Evolutionary conservation across 2,888 invertebrate genomes (phyloP).

Genomic region (Hyposoter didymator): DNA sequence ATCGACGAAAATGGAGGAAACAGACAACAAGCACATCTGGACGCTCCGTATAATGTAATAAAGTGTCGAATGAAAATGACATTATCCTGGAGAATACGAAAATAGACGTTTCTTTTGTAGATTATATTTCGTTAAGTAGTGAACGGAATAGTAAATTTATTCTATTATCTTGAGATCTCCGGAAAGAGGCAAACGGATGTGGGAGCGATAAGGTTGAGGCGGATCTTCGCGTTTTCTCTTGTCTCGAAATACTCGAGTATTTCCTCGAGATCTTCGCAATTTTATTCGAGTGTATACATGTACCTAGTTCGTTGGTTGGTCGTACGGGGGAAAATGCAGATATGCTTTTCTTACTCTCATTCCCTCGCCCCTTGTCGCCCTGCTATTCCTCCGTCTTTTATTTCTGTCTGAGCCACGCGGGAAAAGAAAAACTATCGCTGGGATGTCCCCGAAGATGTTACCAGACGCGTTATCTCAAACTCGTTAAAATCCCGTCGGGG

Average conservation of each 20-base stretch:
- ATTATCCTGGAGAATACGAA: not conserved
- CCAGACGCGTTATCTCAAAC: slow-evolving; percentile 72
- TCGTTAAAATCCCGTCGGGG: slow-evolving; percentile 74
- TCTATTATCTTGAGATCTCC: slow-evolving; percentile 51
- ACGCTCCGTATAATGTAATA: slow-evolving; percentile 31
- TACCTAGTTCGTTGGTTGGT: slow-evolving; percentile 16
- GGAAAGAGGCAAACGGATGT: slow-evolving; percentile 4
- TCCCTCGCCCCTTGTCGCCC: not conserved
- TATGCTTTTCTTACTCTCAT: slow-evolving; percentile 30
- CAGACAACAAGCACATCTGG: not conserved
- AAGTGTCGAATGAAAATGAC: slow-evolving; percentile 24
- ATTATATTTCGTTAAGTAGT: slow-evolving; percentile 39
- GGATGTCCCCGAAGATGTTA: slow-evolving; percentile 48
- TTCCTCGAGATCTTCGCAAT: slow-evolving; percentile 52
- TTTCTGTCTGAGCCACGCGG: slow-evolving; percentile 13
- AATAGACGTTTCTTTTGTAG: slow-evolving; percentile 15
- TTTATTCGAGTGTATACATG: slow-evolving; percentile 44
- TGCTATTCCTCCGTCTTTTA: slow-evolving; percentile 1
- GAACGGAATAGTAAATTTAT: slow-evolving; percentile 54
- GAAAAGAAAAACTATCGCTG: slow-evolving; percentile 23
- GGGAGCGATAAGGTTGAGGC: slow-evolving; percentile 24
- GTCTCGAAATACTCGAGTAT: slow-evolving; percentile 45
- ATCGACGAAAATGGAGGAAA: slow-evolving; percentile 6
- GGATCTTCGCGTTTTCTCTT: slow-evolving; percentile 45
- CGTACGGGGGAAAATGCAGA: slow-evolving; percentile 61